These are phyloP conservation scores for Drosophila trapezifrons DNA, from an alignment of 1,140 invertebrate genomes.

Conservation along the genomic window DNA sequence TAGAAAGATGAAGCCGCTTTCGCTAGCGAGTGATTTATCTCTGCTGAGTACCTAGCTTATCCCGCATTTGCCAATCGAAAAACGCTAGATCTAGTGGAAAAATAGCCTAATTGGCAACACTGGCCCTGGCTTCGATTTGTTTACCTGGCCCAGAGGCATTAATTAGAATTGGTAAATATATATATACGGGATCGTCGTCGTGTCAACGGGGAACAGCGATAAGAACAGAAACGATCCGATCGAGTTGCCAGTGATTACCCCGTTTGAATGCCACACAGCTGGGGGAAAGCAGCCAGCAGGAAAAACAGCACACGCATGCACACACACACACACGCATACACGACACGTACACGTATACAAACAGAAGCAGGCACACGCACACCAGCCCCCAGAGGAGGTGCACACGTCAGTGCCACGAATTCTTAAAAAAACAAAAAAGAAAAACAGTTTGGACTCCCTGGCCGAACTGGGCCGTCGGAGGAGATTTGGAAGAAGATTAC, in stretches of 20 bases:
- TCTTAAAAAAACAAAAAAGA: slow-evolving; percentile 13
- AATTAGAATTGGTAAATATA: slow-evolving; percentile 67
- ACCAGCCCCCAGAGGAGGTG: slow-evolving; percentile 48
- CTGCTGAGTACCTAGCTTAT: too few species aligned
- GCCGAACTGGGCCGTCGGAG: background rate
- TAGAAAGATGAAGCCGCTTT: too few species aligned
- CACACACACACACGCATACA: slow-evolving; percentile 14
- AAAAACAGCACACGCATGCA: slow-evolving; percentile 22
- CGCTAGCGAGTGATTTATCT: too few species aligned
- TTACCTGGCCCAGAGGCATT: slow-evolving; percentile 51
- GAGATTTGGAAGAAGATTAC: slow-evolving; percentile 4
- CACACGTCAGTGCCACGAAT: slow-evolving; percentile 79
- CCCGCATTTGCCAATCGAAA: too few species aligned
- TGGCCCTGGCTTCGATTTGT: slow-evolving; percentile 64
- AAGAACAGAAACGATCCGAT: background rate
- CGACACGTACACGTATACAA: slow-evolving; percentile 17
- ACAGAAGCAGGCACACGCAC: slow-evolving; percentile 6
- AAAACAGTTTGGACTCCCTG: slow-evolving; percentile 5
- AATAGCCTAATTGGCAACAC: too few species aligned
- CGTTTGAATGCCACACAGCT: background rate
- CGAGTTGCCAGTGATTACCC: background rate
- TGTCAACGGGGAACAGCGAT: background rate
- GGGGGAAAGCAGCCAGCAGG: background rate
- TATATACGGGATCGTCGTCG: background rate
- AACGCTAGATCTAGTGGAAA: too few species aligned